Conservation (phyloP, 1,140 invertebrate species). For the Ostrea denselamellosa region DNA sequence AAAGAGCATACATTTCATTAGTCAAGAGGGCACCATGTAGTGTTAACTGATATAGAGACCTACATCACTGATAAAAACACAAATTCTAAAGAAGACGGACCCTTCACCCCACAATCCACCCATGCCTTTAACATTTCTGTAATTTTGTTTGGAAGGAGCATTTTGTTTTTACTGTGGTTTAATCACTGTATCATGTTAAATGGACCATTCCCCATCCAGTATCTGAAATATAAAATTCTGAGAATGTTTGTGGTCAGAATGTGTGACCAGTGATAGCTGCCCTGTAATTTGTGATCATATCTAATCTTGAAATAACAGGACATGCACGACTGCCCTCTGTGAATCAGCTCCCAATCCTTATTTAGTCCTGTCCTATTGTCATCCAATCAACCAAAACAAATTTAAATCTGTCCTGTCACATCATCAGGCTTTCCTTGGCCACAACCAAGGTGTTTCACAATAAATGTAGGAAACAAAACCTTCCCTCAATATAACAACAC, state of each 20-base stretch:
- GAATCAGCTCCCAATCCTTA: conserved; percentile 35
- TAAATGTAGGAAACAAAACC: conserved; percentile 13
- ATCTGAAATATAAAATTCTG: conserved; percentile 7
- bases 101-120: not conserved
- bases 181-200: conserved; percentile 38
- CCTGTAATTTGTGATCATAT: conserved; percentile 38
- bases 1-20: not conserved
- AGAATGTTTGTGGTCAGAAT: conserved; percentile 8
- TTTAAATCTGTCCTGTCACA: conserved; percentile 20
- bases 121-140: not conserved
- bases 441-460: conserved; percentile 34
- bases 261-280: not conserved
- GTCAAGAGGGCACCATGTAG: not conserved
- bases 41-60: not conserved
- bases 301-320: conserved; percentile 38
- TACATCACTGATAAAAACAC: not conserved
- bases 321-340: not conserved
- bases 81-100: not conserved
- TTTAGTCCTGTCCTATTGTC: conserved; percentile 9
- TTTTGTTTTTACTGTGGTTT: not conserved
- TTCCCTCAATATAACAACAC: not conserved
- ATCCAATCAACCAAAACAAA: conserved; percentile 36
- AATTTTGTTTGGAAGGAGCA: not conserved
- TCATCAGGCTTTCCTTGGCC: not conserved
- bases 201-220: not conserved